Conservation (phyloP, 2,888 invertebrate genomes). For the Craniophora ligustri region DNA sequence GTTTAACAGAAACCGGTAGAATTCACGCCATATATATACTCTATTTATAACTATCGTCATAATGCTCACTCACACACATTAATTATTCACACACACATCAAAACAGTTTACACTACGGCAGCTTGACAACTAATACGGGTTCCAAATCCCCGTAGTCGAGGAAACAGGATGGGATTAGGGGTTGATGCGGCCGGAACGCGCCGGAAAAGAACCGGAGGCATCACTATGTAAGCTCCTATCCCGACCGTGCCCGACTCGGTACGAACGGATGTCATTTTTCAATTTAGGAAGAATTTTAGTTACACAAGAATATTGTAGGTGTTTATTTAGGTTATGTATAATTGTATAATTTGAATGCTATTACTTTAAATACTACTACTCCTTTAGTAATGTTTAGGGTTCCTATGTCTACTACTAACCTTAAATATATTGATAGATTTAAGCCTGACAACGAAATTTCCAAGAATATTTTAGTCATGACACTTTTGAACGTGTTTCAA, state of each 20-base stretch:
- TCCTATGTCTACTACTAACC: too few relatives aligned
- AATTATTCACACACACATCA: background rate
- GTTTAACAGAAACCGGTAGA: too few relatives aligned
- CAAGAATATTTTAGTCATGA: too few relatives aligned
- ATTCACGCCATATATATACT: too few relatives aligned
- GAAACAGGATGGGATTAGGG: conserved; percentile 46
- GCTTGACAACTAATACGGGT: conserved; percentile 21
- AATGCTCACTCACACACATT: background rate
- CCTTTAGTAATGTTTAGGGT: too few relatives aligned
- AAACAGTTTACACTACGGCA: background rate
- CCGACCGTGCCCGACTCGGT: conserved; percentile 9
- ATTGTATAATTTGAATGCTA: too few relatives aligned
- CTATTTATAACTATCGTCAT: background rate
- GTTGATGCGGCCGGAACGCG: conserved; percentile 52
- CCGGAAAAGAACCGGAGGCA: conserved; percentile 51
- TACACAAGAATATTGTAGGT: background rate
- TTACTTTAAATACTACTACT: too few relatives aligned
- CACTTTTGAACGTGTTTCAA: too few relatives aligned
- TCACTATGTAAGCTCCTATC: conserved; percentile 41
- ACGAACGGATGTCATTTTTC: conserved; percentile 15
- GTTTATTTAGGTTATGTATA: background rate
- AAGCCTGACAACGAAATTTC: too few relatives aligned
- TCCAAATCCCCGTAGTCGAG: conserved; percentile 32
- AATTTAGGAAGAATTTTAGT: conserved; percentile 10
- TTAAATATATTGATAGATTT: too few relatives aligned